Base-by-base conservation (phyloP, 2,888 invertebrate species). In the Myathropa florea region DNA sequence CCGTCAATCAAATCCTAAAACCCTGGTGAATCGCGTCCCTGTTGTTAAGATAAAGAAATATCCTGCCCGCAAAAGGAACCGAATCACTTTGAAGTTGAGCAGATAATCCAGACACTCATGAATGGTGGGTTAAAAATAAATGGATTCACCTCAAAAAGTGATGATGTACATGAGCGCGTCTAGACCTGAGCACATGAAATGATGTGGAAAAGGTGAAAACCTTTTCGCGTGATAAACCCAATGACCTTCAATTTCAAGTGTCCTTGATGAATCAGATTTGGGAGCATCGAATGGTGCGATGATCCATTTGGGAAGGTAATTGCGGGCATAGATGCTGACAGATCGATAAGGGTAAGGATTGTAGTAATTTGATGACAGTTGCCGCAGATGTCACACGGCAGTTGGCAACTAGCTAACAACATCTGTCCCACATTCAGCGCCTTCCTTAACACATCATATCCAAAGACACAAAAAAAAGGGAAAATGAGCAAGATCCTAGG, bases 381-480 rank as follows among this genome's bases (percentile, higher is more conserved):
- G 12, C 3, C 33, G 33, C 46, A 46, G 46, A 46, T 46, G 46
- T 46, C 46, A 46, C 46, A 7, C 7, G 46, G 46, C 18, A 46
- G 46, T 46, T 46, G 46, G 46, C 46, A 46, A 46, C 46, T 18
- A 18, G 18, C 46, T 46, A 28, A 71, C 60, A 75, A 28, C 68
- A 78, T 78, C 70, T 78, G 77, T 21, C 39, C 63, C 23, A 77
- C 61, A 77, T 63, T 26, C 21, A 18, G 26, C 14, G 14, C 9
- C 26, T 26, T 23, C 57, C 70, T 78, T 63, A 78, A 78, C 77
- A 78, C 78, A 70, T 71, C 63, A 64, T 70, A 55, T 14, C 26
- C 28, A 63, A 4, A 39, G 6, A 59, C 28, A 9, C 24, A 55
- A 57, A 26, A 14, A 21, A 53, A 33, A 21, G n/a, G n/a, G n/a